These are phyloP conservation scores for Germaria angustata DNA, from an alignment of 2,888 invertebrate species.

Conservation along the genomic window DNA sequence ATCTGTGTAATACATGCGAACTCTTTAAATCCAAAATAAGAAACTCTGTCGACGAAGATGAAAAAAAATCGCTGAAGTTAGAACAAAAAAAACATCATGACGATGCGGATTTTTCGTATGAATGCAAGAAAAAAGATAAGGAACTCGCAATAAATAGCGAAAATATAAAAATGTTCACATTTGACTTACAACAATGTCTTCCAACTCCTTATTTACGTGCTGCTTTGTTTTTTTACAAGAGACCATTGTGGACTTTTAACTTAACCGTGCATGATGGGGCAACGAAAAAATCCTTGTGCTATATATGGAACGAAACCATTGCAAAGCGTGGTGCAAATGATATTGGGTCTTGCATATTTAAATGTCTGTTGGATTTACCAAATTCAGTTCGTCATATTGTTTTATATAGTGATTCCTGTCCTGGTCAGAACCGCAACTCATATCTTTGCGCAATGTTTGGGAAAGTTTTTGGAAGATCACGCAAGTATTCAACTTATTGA, in stretches of 20 bases:
- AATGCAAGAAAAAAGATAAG: background rate
- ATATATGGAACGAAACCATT: too few species aligned
- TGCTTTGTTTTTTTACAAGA: too few species aligned
- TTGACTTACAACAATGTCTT: background rate
- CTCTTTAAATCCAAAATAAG: slow-evolving; percentile 9
- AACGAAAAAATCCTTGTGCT: background rate
- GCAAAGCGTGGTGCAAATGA: too few species aligned
- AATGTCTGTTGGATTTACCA: too few species aligned
- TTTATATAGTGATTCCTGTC: too few species aligned
- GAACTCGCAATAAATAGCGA: slow-evolving; percentile 19
- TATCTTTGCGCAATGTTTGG: slow-evolving; percentile 9
- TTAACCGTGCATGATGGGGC: background rate
- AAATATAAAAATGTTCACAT: background rate
- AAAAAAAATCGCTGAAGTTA: background rate
- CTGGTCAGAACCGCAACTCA: too few species aligned
- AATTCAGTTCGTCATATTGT: too few species aligned
- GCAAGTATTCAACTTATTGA: too few species aligned
- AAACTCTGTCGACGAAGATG: background rate
- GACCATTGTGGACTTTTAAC: too few species aligned
- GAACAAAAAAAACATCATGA: slow-evolving; percentile 1
- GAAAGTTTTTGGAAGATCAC: background rate
- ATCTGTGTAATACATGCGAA: too few species aligned
- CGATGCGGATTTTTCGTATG: slow-evolving; percentile 13
- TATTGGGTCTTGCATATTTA: too few species aligned
- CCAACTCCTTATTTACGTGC: too few species aligned